Percentiles rank a stretch among this genome's conserved stretches.
phyloP scores from a whole-genome alignment of 2,797 vertebrate genomes.

The Anguilla obscura region DNA sequence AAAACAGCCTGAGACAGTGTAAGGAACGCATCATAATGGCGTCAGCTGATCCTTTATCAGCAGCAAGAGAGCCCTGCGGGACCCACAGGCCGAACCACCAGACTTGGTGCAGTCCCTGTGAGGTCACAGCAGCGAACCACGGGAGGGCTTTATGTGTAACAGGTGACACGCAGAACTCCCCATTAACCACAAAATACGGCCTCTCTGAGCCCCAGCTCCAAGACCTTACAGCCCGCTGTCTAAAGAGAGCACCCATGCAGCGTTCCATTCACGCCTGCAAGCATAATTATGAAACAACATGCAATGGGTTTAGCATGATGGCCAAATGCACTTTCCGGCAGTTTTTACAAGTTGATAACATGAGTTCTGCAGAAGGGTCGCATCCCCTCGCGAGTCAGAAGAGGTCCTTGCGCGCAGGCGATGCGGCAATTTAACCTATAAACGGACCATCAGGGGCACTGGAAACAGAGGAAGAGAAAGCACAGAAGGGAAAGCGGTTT shows the following conservation, averaged over 20 bases:
- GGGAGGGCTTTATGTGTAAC: background rate
- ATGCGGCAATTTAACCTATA: background rate
- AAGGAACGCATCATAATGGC: background rate
- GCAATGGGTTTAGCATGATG: background rate
- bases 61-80: background rate
- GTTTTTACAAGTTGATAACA: background rate
- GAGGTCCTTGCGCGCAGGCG: background rate
- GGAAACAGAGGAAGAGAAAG: background rate
- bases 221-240: background rate
- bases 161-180: constrained; percentile 2
- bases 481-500: background rate
- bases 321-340: background rate
- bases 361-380: background rate
- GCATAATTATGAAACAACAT: background rate
- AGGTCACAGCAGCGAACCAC: background rate
- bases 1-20: background rate
- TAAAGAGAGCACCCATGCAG: no score
- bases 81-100: background rate
- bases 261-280: background rate
- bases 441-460: background rate
- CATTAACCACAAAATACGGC: constrained; percentile 8
- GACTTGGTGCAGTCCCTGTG: background rate
- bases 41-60: background rate
- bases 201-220: background rate
- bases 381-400: background rate